Percentiles rank a stretch among this genome's conserved stretches.
Evolutionary conservation across 2,888 invertebrate genomes (phyloP).

Genomic region (Stegophylla sp.): DNA sequence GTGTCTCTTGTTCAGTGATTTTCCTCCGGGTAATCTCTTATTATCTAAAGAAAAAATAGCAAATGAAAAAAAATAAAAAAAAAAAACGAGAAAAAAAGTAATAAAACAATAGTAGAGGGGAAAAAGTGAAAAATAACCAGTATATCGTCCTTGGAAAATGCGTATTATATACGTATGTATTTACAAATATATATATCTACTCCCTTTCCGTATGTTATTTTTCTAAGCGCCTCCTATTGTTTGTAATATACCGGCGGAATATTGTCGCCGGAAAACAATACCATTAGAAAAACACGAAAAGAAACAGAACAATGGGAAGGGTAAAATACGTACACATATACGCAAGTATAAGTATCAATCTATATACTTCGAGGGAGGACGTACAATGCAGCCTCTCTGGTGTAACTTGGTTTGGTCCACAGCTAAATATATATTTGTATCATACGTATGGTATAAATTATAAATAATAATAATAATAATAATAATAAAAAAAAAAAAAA

Average conservation of each 20-base stretch:
- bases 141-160: not conserved
- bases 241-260: constrained; percentile 12
- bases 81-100: constrained; percentile 3
- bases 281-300: constrained; percentile 29
- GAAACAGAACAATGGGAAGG: constrained; percentile 28
- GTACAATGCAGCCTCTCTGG: constrained; percentile 10
- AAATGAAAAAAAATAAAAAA: constrained; percentile 10
- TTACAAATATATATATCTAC: not conserved
- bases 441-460: no score
- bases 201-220: not conserved
- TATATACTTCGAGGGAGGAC: not conserved
- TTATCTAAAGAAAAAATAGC: constrained; percentile 62
- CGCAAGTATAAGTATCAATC: not conserved
- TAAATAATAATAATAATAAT: no score
- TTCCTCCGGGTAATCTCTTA: constrained; percentile 43
- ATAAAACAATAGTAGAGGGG: constrained; percentile 6
- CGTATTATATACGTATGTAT: not conserved
- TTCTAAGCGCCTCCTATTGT: constrained; percentile 44
- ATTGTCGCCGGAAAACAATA: constrained; percentile 32
- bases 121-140: constrained; percentile 21
- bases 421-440: not conserved
- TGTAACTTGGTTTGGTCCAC: not conserved
- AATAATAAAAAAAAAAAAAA: not conserved
- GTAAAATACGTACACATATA: constrained; percentile 16
- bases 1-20: constrained; percentile 67